Percentiles rank a stretch among this genome's conserved stretches.
phyloP scores from a whole-genome alignment of 2,888 invertebrate genomes.

The Ryuthela nishihirai region DNA sequence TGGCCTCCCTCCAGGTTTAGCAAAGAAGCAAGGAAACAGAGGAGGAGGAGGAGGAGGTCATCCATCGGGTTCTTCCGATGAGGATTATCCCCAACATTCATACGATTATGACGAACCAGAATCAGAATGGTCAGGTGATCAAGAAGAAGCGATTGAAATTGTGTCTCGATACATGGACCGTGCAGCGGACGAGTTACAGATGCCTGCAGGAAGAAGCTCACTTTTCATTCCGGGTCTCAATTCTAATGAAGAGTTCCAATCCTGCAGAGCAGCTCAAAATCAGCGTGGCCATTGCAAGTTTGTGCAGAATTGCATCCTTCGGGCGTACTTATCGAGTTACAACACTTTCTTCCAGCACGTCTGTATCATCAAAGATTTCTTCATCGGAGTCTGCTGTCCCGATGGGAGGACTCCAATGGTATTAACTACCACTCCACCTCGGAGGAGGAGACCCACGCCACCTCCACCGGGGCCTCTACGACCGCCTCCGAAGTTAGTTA shows the following conservation, averaged over 20 bases:
- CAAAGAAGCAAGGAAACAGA: neutral
- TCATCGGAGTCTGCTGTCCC: constrained; percentile 72
- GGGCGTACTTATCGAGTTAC: constrained; percentile 59
- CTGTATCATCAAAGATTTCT: constrained; percentile 64
- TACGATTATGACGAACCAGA: too few species aligned
- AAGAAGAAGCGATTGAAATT: neutral
- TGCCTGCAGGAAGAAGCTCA: neutral
- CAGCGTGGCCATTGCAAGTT: constrained; percentile 51
- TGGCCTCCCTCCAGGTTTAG: neutral
- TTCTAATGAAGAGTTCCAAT: neutral
- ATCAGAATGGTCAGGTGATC: too few species aligned
- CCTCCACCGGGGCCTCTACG: neutral
- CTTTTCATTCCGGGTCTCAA: neutral
- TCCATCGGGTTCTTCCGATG: neutral
- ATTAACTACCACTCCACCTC: neutral
- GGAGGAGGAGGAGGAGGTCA: neutral
- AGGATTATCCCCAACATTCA: neutral
- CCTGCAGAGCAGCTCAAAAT: neutral
- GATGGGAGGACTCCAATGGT: constrained; percentile 43
- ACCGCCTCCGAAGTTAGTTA: neutral
- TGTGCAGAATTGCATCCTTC: constrained; percentile 58
- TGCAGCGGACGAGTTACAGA: neutral
- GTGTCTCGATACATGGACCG: neutral
- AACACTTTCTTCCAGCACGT: constrained; percentile 62
- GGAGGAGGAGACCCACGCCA: neutral